Percentiles rank a stretch among this genome's conserved stretches.
Conservation (phyloP, 1,140 invertebrate genomes). For the Anadara kagoshimensis region DNA sequence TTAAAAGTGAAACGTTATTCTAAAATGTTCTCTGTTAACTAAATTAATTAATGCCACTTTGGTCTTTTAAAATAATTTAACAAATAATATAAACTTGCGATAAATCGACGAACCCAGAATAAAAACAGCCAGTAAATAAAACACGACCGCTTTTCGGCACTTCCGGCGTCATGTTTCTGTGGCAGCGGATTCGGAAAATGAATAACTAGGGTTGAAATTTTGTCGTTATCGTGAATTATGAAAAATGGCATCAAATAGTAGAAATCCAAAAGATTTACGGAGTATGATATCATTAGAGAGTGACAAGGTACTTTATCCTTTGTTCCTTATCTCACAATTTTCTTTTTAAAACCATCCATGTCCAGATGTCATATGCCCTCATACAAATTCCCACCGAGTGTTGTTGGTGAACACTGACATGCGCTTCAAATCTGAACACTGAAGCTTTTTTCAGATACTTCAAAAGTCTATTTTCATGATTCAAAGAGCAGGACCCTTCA, state of each 20-base stretch:
- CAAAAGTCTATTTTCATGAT: too few species aligned
- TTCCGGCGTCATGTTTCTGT: constrained; percentile 47
- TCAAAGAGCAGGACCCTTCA: too few species aligned
- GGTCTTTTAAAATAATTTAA: too few species aligned
- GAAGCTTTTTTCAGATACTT: too few species aligned
- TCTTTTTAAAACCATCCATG: background rate
- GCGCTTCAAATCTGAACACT: too few species aligned
- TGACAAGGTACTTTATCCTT: constrained; percentile 35
- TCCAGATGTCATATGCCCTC: too few species aligned
- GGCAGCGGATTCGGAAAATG: constrained; percentile 17
- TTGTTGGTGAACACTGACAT: background rate
- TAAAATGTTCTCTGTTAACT: too few species aligned
- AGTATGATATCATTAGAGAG: constrained; percentile 45
- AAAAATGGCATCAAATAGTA: constrained; percentile 46
- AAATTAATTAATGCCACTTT: too few species aligned
- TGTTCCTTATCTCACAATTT: background rate
- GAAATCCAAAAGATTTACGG: constrained; percentile 49
- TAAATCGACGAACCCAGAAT: too few species aligned
- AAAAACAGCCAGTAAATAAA: too few species aligned
- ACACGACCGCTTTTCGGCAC: background rate
- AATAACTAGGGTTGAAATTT: background rate
- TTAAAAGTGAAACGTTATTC: too few species aligned
- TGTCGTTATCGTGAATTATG: background rate
- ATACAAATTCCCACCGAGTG: background rate
- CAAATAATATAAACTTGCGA: too few species aligned